Base-by-base conservation (phyloP, 2,888 invertebrate species). In the Kryphioiulus occultus region DNA sequence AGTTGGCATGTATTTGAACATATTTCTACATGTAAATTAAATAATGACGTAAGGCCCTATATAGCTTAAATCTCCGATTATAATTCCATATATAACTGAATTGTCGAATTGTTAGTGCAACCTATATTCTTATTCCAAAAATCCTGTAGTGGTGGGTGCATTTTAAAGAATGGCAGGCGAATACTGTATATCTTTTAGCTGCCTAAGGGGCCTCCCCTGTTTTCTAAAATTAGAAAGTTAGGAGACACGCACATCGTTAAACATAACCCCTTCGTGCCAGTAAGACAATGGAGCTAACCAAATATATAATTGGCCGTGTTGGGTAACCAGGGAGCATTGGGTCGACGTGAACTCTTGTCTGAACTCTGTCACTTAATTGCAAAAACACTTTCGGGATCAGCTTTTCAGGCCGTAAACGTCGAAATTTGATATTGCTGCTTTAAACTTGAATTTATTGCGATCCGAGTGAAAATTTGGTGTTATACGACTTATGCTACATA, bases 251-350 rank as follows among this genome's bases (percentile, higher is more conserved):
- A 59, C 22, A 17, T n/a, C 59, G 59, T 59, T n/a, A 59, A 59
- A 59, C 22, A 35, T 35, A 59, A 59, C 59, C 59, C 59, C 59
- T 19, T 59, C 59, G n/a, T 59, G 59, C 59, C 59, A 59, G 19
- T 59, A 47, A 59, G 59, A 59, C 59, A 59, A 59, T 59, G 59
- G 59, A 59, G n/a, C 59, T 7, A 59, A 59, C 59, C 19, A 59
- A n/a, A 59, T 53, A n/a, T n/a, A 19, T 59, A 59, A 59, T 59
- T 59, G 59, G n/a, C 22, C 5, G 59, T 59, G 59, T 59, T 59
- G 59, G 59, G 59, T 59, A 59, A 59, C 59, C 59, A 19, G 59
- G 59, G 59, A n/a, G 59, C 59, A n/a, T n/a, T 59, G 59, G n/a
- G 59, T 59, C n/a, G 59, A 59, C 59, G 59, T 59, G 59, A 59